Conservation (phyloP, 2,888 invertebrate species). For the Tupiocoris notatus region DNA sequence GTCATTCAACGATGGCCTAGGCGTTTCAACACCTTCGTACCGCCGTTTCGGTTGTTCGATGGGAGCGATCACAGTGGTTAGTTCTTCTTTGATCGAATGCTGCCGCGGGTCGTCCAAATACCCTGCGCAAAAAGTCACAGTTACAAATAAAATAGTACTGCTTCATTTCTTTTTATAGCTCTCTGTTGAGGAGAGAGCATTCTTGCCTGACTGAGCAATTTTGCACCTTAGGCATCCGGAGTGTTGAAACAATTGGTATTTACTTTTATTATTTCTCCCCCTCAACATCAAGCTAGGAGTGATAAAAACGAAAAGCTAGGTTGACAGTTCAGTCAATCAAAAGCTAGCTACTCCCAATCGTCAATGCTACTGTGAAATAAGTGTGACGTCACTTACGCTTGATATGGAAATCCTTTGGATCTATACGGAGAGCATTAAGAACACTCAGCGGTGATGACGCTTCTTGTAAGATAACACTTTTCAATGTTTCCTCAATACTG, state of each 20-base stretch:
- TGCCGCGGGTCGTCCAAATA: constrained; percentile 36
- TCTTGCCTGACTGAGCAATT: too few relatives aligned
- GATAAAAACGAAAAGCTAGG: too few relatives aligned
- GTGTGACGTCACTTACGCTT: constrained; percentile 69
- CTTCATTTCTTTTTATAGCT: too few relatives aligned
- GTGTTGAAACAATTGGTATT: too few relatives aligned
- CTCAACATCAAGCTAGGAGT: too few relatives aligned
- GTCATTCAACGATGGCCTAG: background rate
- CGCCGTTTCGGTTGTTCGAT: constrained; percentile 10
- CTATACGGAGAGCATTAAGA: constrained; percentile 72
- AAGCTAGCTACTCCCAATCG: too few relatives aligned
- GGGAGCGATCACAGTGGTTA: constrained; percentile 22
- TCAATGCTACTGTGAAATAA: too few relatives aligned
- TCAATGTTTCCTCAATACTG: constrained; percentile 68
- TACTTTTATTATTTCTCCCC: too few relatives aligned
- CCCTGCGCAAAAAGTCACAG: constrained; percentile 29
- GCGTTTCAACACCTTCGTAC: constrained; percentile 2
- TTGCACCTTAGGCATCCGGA: too few relatives aligned
- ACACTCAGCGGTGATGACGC: constrained; percentile 64
- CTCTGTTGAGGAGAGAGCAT: too few relatives aligned
- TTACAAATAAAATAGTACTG: too few relatives aligned
- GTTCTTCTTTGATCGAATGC: constrained; percentile 24
- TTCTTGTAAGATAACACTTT: constrained; percentile 72
- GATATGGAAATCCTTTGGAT: constrained; percentile 68
- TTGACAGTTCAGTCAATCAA: too few relatives aligned